These are phyloP conservation scores for Ornithorhynchus anatinus DNA, from an alignment of 2,113 vertebrate genomes.

Conservation along the genomic window DNA sequence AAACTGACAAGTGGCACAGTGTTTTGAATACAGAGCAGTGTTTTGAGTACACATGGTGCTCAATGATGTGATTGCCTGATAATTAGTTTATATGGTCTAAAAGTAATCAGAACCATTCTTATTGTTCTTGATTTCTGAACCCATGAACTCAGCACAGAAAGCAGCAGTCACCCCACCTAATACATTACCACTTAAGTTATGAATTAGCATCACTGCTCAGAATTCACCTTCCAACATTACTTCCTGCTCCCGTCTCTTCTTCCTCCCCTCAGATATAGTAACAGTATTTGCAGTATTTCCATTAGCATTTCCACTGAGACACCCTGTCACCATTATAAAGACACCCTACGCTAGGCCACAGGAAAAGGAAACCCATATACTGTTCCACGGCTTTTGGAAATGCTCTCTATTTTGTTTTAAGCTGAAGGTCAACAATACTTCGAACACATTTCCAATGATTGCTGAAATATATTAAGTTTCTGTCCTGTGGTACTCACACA, in stretches of 20 bases:
- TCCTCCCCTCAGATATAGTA: background rate
- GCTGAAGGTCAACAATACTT: constrained; percentile 13
- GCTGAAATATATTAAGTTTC: constrained; percentile 1
- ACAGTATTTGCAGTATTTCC: background rate
- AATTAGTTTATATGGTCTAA: no score
- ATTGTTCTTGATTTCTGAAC: no score
- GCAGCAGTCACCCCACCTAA: no score
- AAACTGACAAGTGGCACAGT: no score
- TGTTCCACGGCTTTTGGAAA: background rate
- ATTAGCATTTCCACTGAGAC: background rate
- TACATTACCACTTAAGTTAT: no score
- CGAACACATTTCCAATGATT: constrained; percentile 15
- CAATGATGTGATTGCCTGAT: no score
- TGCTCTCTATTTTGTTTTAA: background rate
- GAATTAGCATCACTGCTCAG: no score
- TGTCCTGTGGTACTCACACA: background rate
- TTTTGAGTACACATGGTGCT: no score
- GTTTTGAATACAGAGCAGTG: no score
- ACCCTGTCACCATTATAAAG: background rate
- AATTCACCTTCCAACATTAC: background rate
- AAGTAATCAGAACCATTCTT: no score
- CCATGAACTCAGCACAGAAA: no score
- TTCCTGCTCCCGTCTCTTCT: background rate
- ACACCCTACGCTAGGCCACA: background rate
- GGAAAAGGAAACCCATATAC: background rate